Conservation (phyloP, 35 echinoderm and acorn worm species). For the Apostichopus parvimensis region DNA sequence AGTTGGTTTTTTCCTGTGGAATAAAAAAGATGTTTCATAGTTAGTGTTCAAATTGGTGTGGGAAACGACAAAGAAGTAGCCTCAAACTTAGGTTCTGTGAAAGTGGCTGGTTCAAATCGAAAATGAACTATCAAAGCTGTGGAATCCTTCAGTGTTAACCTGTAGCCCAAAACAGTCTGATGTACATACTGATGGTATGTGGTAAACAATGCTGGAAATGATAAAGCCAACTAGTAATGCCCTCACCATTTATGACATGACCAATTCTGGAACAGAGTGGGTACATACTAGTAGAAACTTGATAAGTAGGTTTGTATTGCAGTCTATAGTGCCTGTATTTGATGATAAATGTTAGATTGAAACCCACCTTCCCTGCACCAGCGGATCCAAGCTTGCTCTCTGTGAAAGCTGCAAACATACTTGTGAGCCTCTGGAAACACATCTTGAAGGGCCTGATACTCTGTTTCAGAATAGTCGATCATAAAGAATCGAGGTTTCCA, state of each 20-base stretch:
- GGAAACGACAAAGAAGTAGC: too few species aligned
- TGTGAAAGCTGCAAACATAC: background rate
- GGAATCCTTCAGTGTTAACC: too few species aligned
- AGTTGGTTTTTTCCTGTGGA: background rate
- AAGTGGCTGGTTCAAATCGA: too few species aligned
- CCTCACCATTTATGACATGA: too few species aligned
- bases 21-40: background rate
- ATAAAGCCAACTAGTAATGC: too few species aligned
- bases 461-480: background rate
- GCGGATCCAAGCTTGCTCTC: background rate
- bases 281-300: too few species aligned
- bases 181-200: too few species aligned
- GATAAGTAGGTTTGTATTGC: too few species aligned
- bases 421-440: conserved; percentile 27
- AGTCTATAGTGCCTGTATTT: background rate
- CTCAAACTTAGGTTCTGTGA: background rate
- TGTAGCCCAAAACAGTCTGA: too few species aligned
- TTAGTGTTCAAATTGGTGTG: background rate
- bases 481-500: background rate
- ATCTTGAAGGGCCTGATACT: background rate
- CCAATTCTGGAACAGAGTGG: too few species aligned
- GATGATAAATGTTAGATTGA: background rate
- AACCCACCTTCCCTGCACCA: background rate
- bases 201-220: too few species aligned
- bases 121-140: too few species aligned